These are phyloP conservation scores for Helicoverpa assulta DNA, from an alignment of 2,888 invertebrate species.

Conservation along the genomic window DNA sequence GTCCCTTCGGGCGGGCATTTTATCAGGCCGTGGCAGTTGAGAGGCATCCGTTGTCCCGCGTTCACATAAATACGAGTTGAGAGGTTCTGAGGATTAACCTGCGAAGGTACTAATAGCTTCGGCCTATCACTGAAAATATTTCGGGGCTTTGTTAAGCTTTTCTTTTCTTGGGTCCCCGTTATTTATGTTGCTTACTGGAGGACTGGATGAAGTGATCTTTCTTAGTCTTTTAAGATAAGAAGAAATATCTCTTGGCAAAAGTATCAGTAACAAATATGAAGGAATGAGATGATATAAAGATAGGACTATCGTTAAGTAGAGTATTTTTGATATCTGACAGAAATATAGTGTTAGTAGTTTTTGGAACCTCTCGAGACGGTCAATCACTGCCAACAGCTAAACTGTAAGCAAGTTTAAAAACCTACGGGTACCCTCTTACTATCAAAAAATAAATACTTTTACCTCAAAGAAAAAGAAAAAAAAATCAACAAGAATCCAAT, in stretches of 20 bases:
- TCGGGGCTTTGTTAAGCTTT: slow-evolving; percentile 35
- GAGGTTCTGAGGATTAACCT: slow-evolving; percentile 70
- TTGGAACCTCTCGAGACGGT: too few species aligned
- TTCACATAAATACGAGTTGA: slow-evolving; percentile 67
- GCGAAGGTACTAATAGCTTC: slow-evolving; percentile 64
- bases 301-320: background rate
- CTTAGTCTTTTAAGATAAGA: background rate
- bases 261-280: background rate
- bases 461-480: slow-evolving; percentile 27
- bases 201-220: slow-evolving; percentile 23
- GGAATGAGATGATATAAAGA: background rate
- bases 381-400: background rate
- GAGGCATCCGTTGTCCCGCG: slow-evolving; percentile 69
- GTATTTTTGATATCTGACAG: background rate
- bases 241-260: background rate
- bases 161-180: slow-evolving; percentile 23
- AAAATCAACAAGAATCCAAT: slow-evolving; percentile 47
- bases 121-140: slow-evolving; percentile 47
- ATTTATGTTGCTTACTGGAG: slow-evolving; percentile 25
- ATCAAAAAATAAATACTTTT: slow-evolving; percentile 6
- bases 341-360: background rate
- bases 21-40: slow-evolving; percentile 74
- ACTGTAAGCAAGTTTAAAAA: background rate
- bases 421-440: background rate
- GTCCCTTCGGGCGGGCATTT: slow-evolving; percentile 72